A percentile compares a stretch with the other conserved stretches of the same genome.
Evolutionary conservation across 2,797 vertebrate genomes (phyloP).

Genomic region (Onychomys torridus): DNA sequence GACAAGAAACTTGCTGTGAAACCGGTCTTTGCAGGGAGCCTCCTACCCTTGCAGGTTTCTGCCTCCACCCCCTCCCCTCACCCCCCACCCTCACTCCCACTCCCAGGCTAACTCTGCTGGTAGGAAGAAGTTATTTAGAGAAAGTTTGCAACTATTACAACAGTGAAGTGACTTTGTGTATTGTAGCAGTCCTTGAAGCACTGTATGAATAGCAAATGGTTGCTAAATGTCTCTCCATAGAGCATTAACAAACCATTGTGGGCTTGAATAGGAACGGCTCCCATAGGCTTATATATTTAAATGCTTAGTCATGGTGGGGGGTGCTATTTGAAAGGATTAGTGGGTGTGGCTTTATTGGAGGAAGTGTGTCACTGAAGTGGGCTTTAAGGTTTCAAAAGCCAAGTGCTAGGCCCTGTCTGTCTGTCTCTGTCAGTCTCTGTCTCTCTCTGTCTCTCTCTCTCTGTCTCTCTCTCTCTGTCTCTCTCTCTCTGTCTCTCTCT

Average conservation of each 20-base stretch:
- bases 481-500: not conserved
- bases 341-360: not conserved
- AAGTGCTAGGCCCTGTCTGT: not conserved
- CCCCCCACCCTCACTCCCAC: too few relatives aligned
- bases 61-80: not conserved
- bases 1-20: not conserved
- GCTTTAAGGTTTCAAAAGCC: not conserved
- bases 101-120: not conserved
- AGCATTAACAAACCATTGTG: not conserved
- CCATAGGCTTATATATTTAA: not conserved
- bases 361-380: not conserved
- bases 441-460: too few relatives aligned
- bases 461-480: too few relatives aligned
- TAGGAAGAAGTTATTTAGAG: constrained; percentile 8
- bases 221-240: not conserved
- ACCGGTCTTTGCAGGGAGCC: not conserved
- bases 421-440: not conserved
- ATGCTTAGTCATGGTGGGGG: not conserved
- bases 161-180: not conserved
- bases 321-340: not conserved
- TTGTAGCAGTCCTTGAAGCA: not conserved
- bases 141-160: constrained; percentile 3
- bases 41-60: not conserved
- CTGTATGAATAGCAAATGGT: not conserved
- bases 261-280: not conserved